Base-by-base conservation (phyloP, 1,140 invertebrate species). In the Berghia stephanieae region DNA sequence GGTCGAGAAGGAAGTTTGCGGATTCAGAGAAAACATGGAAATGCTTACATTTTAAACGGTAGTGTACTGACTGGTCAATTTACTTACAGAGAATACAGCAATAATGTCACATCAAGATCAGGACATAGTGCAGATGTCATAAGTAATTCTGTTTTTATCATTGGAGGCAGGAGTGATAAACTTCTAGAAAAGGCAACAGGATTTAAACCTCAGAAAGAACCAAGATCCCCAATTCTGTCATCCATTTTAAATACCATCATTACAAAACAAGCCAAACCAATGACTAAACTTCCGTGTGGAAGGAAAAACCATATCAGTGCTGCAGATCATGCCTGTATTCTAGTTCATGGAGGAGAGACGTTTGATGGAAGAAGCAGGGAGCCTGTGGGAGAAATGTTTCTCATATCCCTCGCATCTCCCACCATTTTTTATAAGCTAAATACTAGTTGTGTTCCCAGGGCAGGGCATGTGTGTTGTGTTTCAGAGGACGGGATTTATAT, bases 311-410 rank as follows among this genome's bases (percentile, higher is more conserved):
- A 88, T 67, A 78, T 84, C 0, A 77, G 83, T 10, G 70, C 86
- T 27, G 55, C 52, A 24, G 83, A 81, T 8, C 36, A 80, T 13
- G 81, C 78, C 2, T 44, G 77, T 3, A 49, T 88, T n/a, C 79
- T 89, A 2, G 76, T 89, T 49, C 85, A 89, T 72, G 88, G 88
- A 4, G 88, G 88, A 1, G 87, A 88, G 78, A 87, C 87, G 10
- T 89, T 89, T 82, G 86, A 89, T 78, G 88, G 87, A 0, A 79
- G 75, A 60, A 81, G 68, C 36, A 75, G 82, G 27, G 82, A 87
- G 60, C 85, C 88, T 21, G 86, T 88, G 13, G 84, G 84, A 4
- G 87, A 89, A 49, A 85, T 88, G 81, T 86, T 82, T 55, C 77
- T 88, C 3, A 71, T 88, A 18, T 80, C 55, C 13, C 67, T 79